phyloP scores from a whole-genome alignment of 2,888 invertebrate genomes.

The Drosophila diplacantha region DNA sequence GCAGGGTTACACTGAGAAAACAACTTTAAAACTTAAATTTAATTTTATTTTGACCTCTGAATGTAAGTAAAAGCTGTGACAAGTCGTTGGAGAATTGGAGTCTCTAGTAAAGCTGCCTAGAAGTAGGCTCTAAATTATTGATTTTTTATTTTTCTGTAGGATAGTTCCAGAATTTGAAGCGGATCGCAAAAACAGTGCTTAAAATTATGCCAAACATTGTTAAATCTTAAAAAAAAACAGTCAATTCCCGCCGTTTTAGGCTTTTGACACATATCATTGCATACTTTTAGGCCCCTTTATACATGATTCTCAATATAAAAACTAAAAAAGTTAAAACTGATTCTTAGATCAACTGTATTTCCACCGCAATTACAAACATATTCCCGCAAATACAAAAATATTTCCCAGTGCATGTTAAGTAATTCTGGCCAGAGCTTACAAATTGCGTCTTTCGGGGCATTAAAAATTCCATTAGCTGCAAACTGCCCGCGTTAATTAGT shows the following conservation, averaged over 20 bases:
- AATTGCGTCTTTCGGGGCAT: slow-evolving; percentile 59
- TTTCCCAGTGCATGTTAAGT: neutral
- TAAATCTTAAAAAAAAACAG: too few species aligned
- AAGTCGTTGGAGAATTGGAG: neutral
- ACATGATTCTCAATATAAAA: too few species aligned
- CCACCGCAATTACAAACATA: neutral
- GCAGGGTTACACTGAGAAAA: neutral
- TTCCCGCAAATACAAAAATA: too few species aligned
- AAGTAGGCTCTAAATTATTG: neutral
- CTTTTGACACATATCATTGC: too few species aligned
- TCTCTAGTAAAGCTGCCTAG: neutral
- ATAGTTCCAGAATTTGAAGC: too few species aligned
- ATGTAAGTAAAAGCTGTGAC: neutral
- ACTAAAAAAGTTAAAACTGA: too few species aligned
- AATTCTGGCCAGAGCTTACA: slow-evolving; percentile 32
- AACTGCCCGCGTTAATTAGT: slow-evolving; percentile 65
- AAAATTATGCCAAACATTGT: too few species aligned
- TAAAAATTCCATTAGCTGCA: slow-evolving; percentile 70
- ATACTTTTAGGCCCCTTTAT: too few species aligned
- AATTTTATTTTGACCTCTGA: neutral
- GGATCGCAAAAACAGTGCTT: too few species aligned
- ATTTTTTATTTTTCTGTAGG: too few species aligned
- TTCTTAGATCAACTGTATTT: neutral
- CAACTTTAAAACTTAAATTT: neutral
- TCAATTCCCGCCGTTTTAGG: too few species aligned